Evolutionary conservation across 2,797 vertebrate genomes (phyloP), one percentile per base, ranked within the genome.

Genomic region (Orestias chungarensis): DNA sequence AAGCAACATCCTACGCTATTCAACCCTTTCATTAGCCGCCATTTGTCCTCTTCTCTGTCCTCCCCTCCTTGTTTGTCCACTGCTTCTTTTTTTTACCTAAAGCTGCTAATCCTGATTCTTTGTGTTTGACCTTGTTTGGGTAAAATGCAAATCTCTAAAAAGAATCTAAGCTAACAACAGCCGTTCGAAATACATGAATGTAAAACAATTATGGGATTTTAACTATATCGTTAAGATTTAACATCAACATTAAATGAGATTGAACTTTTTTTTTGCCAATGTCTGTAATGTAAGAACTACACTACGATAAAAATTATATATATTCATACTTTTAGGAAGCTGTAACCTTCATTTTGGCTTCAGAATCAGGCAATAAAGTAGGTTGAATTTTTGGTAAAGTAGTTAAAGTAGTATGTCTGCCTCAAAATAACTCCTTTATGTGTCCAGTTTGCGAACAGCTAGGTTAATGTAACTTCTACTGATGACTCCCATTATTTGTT

Each of bases 401-500:
- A 54, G 14, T 55, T 55, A 15, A 29, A 54, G 29, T 54, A 6
- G 11, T 27, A 31, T 55, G 27, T 55, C 27, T 31, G 18, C 15
- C 55, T 17, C 2, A 55, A 3, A 54, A 29, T 0, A 59, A 20
- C 4, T 1, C 3, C 57, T 47, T 70, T 25, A 44, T 72, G 17
- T 42, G 18, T 68, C 33, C 23, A 33, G 54, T 66, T 10, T 42
- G 5, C 47, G 20, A 18, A 15, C 10, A 59, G 20, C n/a, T 68
- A 25, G 25, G 50, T 43, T 68, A 29, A 6, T 5, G 5, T 57
- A 55, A 52, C 38, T 68, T 76, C 59, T 57, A 20, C 76, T 64
- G 77, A 79, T 75, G 77, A 66, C 64, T 75, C 55, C 67, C 74
- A 77, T 68, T 73, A 42, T 75, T 35, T 70, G 44, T 65, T 71